These are phyloP conservation scores for Tipula unca DNA, from an alignment of 2,888 invertebrate genomes.

Conservation along the genomic window DNA sequence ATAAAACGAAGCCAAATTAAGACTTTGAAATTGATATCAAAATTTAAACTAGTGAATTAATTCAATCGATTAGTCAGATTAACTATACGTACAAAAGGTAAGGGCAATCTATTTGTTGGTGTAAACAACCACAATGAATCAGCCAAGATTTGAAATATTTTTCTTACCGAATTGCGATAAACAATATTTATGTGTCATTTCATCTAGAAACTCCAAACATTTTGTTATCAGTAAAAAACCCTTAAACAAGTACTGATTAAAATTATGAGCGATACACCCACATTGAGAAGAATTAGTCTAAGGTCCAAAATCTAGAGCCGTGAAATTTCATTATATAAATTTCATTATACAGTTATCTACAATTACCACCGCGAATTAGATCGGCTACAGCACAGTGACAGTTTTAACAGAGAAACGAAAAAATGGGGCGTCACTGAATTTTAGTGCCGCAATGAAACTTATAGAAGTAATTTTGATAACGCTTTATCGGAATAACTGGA, in stretches of 20 bases:
- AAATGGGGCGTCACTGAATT: neutral
- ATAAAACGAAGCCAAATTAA: too few relatives aligned
- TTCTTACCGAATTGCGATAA: neutral
- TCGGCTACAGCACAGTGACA: neutral
- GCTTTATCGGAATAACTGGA: neutral
- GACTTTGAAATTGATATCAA: too few relatives aligned
- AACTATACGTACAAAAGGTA: too few relatives aligned
- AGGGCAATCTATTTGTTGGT: too few relatives aligned
- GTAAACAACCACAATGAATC: neutral
- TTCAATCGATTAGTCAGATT: too few relatives aligned
- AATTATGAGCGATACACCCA: neutral
- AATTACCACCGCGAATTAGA: too few relatives aligned
- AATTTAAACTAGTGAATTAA: too few relatives aligned
- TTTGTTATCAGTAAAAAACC: neutral
- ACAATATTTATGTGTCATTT: neutral
- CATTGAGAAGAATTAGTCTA: neutral
- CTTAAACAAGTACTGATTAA: neutral
- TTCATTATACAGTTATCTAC: neutral
- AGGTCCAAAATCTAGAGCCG: neutral
- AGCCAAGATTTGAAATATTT: neutral
- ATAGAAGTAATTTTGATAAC: neutral
- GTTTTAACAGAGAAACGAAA: neutral
- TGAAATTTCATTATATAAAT: neutral
- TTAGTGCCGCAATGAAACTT: neutral
- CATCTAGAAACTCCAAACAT: neutral